Base-by-base conservation (phyloP, 1,140 invertebrate genomes). In the Gryon sp. region DNA sequence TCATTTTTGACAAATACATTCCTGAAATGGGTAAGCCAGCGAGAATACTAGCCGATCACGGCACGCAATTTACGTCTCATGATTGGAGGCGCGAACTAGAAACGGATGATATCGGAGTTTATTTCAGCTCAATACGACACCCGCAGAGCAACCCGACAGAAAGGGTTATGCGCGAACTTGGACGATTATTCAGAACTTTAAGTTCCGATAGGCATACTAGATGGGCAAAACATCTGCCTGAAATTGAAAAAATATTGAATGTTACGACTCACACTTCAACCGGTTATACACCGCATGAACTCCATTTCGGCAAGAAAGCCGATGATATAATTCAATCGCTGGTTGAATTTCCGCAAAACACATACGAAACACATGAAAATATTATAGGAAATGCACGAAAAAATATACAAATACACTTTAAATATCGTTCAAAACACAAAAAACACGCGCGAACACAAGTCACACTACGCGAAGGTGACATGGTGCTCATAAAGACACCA, bases 161-260 rank as follows among this genome's bases (percentile, higher is more conserved):
- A 30, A 45, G 82, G 15, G 75, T 82, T 1, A 83, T 83, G 63
- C 57, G 75, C 15, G 82, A 84, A 38, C 55, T 85, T 8, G 76
- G 82, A 0, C 46, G 77, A 11, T 9, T 86, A 9, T 83, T 32
- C n/a, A 4, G 28, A 4, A 32, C 28, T 6, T 32, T 32, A 11
- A 7, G 28, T n/a, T 32, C 28, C 5, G 28, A 32, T 9, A 9
- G 2, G 9, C 28, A 32, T n/a, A 32, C 28, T 7, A 4, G 28
- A 32, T 32, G 28, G 28, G 28, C 28, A 6, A 32, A 46, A 9
- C 24, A 66, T 9, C 9, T 82, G 4, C 6, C 30, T 6, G 50
- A 78, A n/a, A 79, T 85, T 1, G 81, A 83, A 38, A 20, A 70
- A 6, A 62, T 79, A 4, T 84, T 86, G 40, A 89, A 88, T 55